phyloP scores from a whole-genome alignment of 1,140 invertebrate species.

The Stenopsyche tienmushanensis region DNA sequence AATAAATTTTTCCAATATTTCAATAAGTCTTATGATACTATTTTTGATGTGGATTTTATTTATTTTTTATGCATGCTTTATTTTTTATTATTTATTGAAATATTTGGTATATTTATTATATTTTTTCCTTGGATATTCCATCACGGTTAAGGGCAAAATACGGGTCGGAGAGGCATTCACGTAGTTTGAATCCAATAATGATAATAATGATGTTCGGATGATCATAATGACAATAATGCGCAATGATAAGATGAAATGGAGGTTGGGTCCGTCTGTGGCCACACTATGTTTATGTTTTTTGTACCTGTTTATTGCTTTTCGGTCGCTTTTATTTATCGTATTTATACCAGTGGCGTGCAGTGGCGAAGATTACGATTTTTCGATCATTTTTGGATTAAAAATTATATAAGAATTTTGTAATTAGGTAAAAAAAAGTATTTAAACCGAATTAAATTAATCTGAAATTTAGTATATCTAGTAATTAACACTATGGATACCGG shows the following conservation, averaged over 20 bases:
- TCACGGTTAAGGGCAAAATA: constrained; percentile 9
- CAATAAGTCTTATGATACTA: too few relatives aligned
- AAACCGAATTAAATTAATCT: not conserved
- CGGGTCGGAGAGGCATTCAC: constrained; percentile 7
- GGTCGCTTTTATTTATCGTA: constrained; percentile 36
- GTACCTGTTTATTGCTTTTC: constrained; percentile 40
- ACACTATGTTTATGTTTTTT: constrained; percentile 37
- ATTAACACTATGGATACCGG: not conserved
- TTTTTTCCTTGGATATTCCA: too few relatives aligned
- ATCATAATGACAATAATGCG: constrained; percentile 40
- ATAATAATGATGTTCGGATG: constrained; percentile 33
- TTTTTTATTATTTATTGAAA: too few relatives aligned
- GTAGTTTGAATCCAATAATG: constrained; percentile 35
- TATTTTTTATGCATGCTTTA: too few relatives aligned
- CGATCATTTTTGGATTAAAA: not conserved
- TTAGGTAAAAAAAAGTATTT: too few relatives aligned
- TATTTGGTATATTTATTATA: too few relatives aligned
- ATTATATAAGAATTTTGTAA: too few relatives aligned
- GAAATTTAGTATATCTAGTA: not conserved
- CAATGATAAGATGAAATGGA: constrained; percentile 42
- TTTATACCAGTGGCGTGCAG: constrained; percentile 3
- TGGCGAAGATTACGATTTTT: not conserved
- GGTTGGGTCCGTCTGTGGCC: constrained; percentile 37
- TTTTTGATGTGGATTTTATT: too few relatives aligned
- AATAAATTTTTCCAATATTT: too few relatives aligned